These are phyloP conservation scores for Dendrolimus houi DNA, from an alignment of 2,888 invertebrate species.

Conservation along the genomic window DNA sequence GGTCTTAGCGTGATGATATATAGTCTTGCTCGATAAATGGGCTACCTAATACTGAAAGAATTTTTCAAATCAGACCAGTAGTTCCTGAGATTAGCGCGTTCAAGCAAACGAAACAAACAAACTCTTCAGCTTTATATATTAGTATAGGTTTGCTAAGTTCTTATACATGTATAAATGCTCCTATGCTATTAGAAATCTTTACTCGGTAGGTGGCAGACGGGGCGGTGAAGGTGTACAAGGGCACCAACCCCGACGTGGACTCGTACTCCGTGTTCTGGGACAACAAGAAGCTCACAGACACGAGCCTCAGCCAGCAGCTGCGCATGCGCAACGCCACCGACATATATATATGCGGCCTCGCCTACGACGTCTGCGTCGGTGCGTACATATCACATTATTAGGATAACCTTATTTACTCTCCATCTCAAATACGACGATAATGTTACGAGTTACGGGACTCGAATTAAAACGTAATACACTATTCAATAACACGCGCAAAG, in stretches of 20 bases:
- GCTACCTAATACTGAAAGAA: too few relatives aligned
- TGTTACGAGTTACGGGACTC: too few relatives aligned
- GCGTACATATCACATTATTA: constrained; percentile 26
- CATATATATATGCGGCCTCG: constrained; percentile 95
- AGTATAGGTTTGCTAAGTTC: neutral
- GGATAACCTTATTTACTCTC: too few relatives aligned
- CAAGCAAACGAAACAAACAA: too few relatives aligned
- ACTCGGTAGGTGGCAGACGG: constrained; percentile 79
- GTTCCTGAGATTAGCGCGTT: too few relatives aligned
- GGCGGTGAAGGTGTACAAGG: constrained; percentile 90
- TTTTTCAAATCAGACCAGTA: too few relatives aligned
- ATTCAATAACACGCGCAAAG: too few relatives aligned
- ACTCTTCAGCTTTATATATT: too few relatives aligned
- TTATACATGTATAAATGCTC: neutral
- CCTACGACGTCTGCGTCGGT: constrained; percentile 97
- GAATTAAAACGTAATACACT: too few relatives aligned
- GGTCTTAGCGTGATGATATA: too few relatives aligned
- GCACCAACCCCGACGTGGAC: constrained; percentile 95
- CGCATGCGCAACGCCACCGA: constrained; percentile 89
- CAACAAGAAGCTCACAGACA: constrained; percentile 93
- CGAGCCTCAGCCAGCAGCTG: constrained; percentile 88
- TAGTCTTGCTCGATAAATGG: too few relatives aligned
- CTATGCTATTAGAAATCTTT: neutral
- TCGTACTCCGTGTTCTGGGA: constrained; percentile 99
- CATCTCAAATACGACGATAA: too few relatives aligned